Evolutionary conservation across 2,888 invertebrate species (phyloP).

Genomic region (Agrochola lychnidis): DNA sequence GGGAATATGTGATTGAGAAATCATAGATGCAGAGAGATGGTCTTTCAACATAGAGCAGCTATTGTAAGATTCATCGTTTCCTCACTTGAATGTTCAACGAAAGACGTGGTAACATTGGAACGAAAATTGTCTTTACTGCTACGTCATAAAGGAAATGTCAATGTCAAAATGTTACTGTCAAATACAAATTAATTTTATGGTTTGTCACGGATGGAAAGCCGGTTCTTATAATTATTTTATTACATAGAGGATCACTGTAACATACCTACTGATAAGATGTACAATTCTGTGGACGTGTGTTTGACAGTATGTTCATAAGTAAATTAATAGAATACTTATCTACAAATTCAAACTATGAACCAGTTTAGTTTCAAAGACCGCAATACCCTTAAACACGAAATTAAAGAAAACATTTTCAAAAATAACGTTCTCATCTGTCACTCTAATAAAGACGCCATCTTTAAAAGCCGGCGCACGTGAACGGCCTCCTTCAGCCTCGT

Average conservation of each 20-base stretch:
- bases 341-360: not conserved
- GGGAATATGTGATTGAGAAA: constrained; percentile 9
- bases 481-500: constrained; percentile 58
- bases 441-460: constrained; percentile 58
- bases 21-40: too few species aligned
- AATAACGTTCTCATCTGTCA: constrained; percentile 43
- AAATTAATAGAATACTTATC: not conserved
- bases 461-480: constrained; percentile 58
- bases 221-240: not conserved
- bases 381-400: not conserved
- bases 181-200: not conserved
- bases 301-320: not conserved
- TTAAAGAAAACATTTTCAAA: constrained; percentile 31
- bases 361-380: not conserved
- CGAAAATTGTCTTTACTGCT: not conserved
- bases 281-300: not conserved
- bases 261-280: not conserved
- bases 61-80: constrained; percentile 1
- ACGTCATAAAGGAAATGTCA: not conserved
- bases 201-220: not conserved
- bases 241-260: not conserved
- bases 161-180: not conserved
- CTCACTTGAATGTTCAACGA: not conserved
- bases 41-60: not conserved
- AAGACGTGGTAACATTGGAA: not conserved